Percentiles rank a stretch among this genome's conserved stretches.
phyloP scores from a whole-genome alignment of 1,140 invertebrate species.

The Drusus annulatus region DNA sequence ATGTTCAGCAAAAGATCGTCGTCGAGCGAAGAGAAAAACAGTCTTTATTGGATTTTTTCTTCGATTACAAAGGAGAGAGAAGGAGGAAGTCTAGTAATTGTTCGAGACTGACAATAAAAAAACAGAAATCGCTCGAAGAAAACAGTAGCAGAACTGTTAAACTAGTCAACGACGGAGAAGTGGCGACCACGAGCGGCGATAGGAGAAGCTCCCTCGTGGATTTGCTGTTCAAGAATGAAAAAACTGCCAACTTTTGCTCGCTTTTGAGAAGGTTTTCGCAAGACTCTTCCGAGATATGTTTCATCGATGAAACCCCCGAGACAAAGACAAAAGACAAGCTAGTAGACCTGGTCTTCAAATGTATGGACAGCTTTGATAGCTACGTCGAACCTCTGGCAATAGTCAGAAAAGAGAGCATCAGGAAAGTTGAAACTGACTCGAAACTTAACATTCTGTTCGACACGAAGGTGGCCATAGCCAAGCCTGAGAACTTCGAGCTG shows the following conservation, averaged over 20 bases:
- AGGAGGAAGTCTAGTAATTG: constrained; percentile 39
- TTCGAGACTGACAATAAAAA: constrained; percentile 36
- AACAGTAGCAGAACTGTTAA: constrained; percentile 29
- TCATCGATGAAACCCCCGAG: constrained; percentile 68
- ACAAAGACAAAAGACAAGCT: constrained; percentile 65
- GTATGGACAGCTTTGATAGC: constrained; percentile 66
- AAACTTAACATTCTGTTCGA: constrained; percentile 60
- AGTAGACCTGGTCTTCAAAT: constrained; percentile 69
- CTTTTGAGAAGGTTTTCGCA: constrained; percentile 62
- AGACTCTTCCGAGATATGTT: constrained; percentile 66
- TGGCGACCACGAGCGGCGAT: constrained; percentile 59
- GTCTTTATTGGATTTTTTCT: constrained; percentile 52
- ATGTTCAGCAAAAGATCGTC: constrained; percentile 52
- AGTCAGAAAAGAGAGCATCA: constrained; percentile 62
- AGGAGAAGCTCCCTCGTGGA: constrained; percentile 69
- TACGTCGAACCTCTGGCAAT: constrained; percentile 62
- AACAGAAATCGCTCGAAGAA: constrained; percentile 53
- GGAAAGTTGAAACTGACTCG: constrained; percentile 67
- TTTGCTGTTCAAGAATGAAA: constrained; percentile 65
- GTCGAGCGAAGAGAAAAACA: constrained; percentile 51
- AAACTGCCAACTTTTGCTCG: constrained; percentile 62
- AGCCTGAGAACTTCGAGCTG: constrained; percentile 67
- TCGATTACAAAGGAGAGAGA: constrained; percentile 45
- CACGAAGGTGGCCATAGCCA: constrained; percentile 65
- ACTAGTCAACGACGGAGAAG: constrained; percentile 8